A percentile compares a stretch with the other conserved stretches of the same genome.
Conservation (phyloP, 2,888 invertebrate genomes). For the Cataglyphis cursor region DNA sequence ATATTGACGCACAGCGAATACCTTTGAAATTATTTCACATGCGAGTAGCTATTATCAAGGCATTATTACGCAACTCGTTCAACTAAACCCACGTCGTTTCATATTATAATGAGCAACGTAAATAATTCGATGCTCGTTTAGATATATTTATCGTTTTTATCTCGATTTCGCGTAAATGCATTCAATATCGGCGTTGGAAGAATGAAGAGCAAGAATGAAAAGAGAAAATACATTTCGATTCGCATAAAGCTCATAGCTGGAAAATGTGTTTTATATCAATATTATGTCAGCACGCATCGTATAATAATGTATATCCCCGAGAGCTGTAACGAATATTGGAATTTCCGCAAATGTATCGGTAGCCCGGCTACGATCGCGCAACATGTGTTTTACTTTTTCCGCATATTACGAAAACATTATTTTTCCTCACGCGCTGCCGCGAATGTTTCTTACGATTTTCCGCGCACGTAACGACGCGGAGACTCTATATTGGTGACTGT, state of each 20-base stretch:
- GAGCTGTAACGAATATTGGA: constrained; percentile 48
- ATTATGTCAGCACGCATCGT: constrained; percentile 39
- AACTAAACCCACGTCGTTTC: background rate
- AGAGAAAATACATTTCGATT: constrained; percentile 35
- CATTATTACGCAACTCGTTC: background rate
- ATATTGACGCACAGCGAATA: background rate
- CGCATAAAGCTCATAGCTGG: constrained; percentile 25
- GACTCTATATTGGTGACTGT: background rate
- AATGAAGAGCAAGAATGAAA: background rate
- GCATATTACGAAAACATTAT: constrained; percentile 31
- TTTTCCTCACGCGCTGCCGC: background rate
- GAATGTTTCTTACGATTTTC: constrained; percentile 41
- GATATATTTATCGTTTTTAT: constrained; percentile 1
- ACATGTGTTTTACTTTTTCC: constrained; percentile 37
- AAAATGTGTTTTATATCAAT: constrained; percentile 54
- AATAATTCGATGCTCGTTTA: constrained; percentile 7
- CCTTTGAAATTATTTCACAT: constrained; percentile 19
- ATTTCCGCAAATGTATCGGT: constrained; percentile 22
- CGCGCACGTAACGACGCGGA: constrained; percentile 8
- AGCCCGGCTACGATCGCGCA: constrained; percentile 2
- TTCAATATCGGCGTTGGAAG: constrained; percentile 1
- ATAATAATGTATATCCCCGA: constrained; percentile 25
- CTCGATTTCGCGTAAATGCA: background rate
- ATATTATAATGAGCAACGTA: background rate
- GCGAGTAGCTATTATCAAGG: background rate